These are phyloP conservation scores for Melipona bicolor DNA, from an alignment of 2,888 invertebrate genomes.

Conservation along the genomic window DNA sequence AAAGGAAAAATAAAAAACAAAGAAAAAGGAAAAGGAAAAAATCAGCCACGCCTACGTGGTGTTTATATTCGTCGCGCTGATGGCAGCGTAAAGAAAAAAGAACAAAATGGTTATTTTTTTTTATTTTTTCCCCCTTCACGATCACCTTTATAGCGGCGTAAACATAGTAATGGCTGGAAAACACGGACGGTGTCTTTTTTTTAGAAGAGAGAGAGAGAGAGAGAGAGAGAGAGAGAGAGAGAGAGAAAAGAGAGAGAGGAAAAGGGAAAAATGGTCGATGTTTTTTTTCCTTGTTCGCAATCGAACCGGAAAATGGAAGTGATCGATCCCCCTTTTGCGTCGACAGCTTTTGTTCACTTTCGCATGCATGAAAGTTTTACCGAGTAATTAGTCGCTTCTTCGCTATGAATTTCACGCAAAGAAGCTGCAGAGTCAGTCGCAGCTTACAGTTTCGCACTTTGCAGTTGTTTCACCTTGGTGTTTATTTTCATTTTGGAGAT, in stretches of 20 bases:
- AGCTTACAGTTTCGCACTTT: background rate
- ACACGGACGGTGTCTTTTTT: constrained; percentile 1
- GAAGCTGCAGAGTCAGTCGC: no score
- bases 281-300: constrained; percentile 24
- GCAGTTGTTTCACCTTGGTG: background rate
- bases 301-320: constrained; percentile 22
- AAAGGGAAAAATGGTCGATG: constrained; percentile 10
- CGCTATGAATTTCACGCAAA: constrained; percentile 10
- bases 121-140: background rate
- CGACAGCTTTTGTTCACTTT: constrained; percentile 35
- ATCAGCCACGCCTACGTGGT: no score
- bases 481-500: background rate
- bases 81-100: background rate
- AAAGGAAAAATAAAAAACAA: background rate
- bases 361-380: constrained; percentile 21
- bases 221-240: background rate
- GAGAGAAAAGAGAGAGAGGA: background rate
- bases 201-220: background rate
- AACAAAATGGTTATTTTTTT: background rate
- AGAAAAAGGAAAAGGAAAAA: background rate
- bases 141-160: constrained; percentile 16
- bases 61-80: background rate
- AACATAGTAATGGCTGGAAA: constrained; percentile 18
- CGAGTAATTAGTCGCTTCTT: constrained; percentile 21
- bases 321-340: constrained; percentile 32